phyloP scores from a whole-genome alignment of 2,113 vertebrate genomes.

The Leucopsar rothschildi region DNA sequence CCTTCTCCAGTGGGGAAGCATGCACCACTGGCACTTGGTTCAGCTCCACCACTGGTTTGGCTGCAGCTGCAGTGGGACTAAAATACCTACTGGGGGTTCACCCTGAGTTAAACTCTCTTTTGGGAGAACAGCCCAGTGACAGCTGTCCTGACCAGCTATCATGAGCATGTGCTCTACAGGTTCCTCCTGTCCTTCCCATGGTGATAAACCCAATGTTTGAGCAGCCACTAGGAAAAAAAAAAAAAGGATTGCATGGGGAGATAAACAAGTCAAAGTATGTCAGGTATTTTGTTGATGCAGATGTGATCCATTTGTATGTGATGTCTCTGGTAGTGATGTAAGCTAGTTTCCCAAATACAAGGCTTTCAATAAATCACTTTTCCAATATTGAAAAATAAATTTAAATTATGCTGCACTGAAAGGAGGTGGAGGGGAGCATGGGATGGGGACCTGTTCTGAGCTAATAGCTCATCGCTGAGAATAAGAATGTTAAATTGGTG shows the following conservation, averaged over 20 bases:
- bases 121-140: not conserved
- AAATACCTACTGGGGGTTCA: not conserved
- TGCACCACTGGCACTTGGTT: accelerated
- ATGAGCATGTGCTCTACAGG: not conserved
- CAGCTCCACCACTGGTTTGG: not conserved
- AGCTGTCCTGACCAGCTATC: not conserved
- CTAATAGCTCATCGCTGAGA: not conserved
- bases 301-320: not conserved
- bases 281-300: not conserved
- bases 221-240: not conserved
- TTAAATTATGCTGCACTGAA: not conserved
- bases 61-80: not conserved
- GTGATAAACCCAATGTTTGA: not conserved
- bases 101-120: not conserved
- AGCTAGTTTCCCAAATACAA: not conserved
- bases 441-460: not conserved
- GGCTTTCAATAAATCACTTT: not conserved
- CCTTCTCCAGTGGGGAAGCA: not conserved
- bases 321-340: not conserved
- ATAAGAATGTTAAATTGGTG: not conserved
- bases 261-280: not conserved
- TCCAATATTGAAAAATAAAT: not conserved
- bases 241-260: not conserved
- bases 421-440: not conserved
- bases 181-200: not conserved